Base-by-base conservation (phyloP, 1,140 invertebrate genomes). In the Drosophila ercepeae region DNA sequence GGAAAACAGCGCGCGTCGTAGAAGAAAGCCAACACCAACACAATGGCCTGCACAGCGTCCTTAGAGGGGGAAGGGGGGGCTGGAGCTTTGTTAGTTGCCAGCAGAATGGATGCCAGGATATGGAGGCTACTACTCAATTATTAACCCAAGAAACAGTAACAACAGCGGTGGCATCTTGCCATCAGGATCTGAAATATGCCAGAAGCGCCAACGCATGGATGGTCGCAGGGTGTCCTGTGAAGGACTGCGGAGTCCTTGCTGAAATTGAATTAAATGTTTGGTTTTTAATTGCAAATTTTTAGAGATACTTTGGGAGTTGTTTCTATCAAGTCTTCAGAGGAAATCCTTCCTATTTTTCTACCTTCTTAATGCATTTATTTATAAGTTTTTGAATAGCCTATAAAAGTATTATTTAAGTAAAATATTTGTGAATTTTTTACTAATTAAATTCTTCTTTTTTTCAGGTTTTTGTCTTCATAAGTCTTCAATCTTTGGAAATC, bases 11-110 rank as follows among this genome's bases (percentile, higher is more conserved):
- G 51, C 41, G 41, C 44, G 27, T 8, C 27, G 9, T 49, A 25
- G 14, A 52, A 48, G 51, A 58, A 77, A 27, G 46, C 54, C 55
- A 46, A 68, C 53, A 65, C 61, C 61, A 75, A 34, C 68, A 83
- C 78, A 83, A 79, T 74, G 49, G 44, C 60, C 27, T 13, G 14
- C 13, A n/a, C 23, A 18, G 27, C 7, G 16, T n/a, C 11, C 34
- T 44, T 8, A 23, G 25, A 13, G 42, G n/a, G 19, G 44, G n/a
- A n/a, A 9, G 18, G 1, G 0, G n/a, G 41, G 8, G 44, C n/a
- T 18, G 58, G 23, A 49, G 46, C 48, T 52, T 67, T 67, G 60
- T 67, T 67, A 52, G 60, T 42, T 65, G 34, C 29, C 59, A 42
- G 8, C 21, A 51, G 63, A 50, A 67, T 65, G 45, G 36, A 36